Evolutionary conservation across 2,888 invertebrate species (phyloP), one percentile per base, ranked within the genome.

Genomic region (Tetragnatha montana): DNA sequence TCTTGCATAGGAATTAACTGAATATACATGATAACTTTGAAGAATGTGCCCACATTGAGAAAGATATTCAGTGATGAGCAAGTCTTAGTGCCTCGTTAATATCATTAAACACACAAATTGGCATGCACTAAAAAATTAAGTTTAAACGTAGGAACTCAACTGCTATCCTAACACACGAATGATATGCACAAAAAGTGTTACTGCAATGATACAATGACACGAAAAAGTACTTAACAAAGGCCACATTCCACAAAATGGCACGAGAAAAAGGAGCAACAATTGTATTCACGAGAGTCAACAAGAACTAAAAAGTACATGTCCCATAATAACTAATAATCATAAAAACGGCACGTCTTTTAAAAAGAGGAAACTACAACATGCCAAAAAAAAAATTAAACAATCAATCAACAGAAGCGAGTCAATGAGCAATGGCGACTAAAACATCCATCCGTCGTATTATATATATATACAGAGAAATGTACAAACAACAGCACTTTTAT

Each of bases 1-100:
- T 89, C 89, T 89, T 75, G 89, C 89, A 75, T 85, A 86, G 85
- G 89, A 89, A 85, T 89, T 81, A 86, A 78, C 35, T 21, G 6
- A 81, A 81, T 51, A 80, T n/a, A 47, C 12, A 75, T 19, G 21
- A 73, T 69, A 76, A 84, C 47, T 84, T 47, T 70, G 19, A 84
- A 80, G 60, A 73, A 47, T 80, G 79, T 80, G 80, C 70, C 76
- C 68, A 78, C 70, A 21, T 74, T n/a, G 17, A 75, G 35, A 75
- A 81, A 71, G 50, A 81, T 81, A 50, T 22, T 50, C 71, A 35
- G 14, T 17, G 17, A 70, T 70, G 49, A 70, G 47, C 69, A 81
- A 70, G 69, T 47, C 47, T 19, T 70, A 47, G 81, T 70, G 69
- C 51, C 71, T 21, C 21, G 50, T 35, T 35, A 35, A 35, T 35